phyloP scores from a whole-genome alignment of 1,140 invertebrate genomes.

The Whitmania pigra region DNA sequence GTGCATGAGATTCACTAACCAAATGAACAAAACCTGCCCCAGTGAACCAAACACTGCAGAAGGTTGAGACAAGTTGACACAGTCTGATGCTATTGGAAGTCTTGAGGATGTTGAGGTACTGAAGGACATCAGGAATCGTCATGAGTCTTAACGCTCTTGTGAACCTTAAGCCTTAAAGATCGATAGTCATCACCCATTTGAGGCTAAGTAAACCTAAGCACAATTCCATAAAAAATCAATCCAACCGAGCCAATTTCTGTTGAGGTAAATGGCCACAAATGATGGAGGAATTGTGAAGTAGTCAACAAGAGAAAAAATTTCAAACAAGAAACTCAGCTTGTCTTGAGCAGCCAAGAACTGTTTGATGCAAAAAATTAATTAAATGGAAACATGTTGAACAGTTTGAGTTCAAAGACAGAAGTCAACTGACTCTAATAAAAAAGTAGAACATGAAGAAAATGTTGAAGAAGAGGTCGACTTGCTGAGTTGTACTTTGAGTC shows the following conservation, averaged over 20 bases:
- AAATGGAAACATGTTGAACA: background rate
- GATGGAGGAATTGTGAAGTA: constrained; percentile 99
- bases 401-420: background rate
- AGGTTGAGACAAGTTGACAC: constrained; percentile 36
- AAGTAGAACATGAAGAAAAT: constrained; percentile 99
- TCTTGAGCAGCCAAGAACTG: constrained; percentile 99
- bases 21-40: constrained; percentile 42
- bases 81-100: constrained; percentile 41
- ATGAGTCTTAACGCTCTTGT: constrained; percentile 95
- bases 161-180: constrained; percentile 75
- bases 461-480: constrained; percentile 99
- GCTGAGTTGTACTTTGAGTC: constrained; percentile 95
- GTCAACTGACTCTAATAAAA: constrained; percentile 88
- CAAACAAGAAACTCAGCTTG: constrained; percentile 99
- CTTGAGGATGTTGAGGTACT: constrained; percentile 41
- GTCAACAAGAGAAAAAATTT: constrained; percentile 99
- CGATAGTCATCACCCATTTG: background rate
- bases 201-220: background rate
- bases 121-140: constrained; percentile 51
- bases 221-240: background rate
- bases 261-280: constrained; percentile 99
- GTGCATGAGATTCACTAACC: constrained; percentile 28
- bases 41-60: constrained; percentile 39
- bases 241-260: constrained; percentile 60
- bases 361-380: constrained; percentile 31